These are phyloP conservation scores for Pyrocoelia pectoralis DNA, from an alignment of 2,888 invertebrate genomes.

Conservation along the genomic window DNA sequence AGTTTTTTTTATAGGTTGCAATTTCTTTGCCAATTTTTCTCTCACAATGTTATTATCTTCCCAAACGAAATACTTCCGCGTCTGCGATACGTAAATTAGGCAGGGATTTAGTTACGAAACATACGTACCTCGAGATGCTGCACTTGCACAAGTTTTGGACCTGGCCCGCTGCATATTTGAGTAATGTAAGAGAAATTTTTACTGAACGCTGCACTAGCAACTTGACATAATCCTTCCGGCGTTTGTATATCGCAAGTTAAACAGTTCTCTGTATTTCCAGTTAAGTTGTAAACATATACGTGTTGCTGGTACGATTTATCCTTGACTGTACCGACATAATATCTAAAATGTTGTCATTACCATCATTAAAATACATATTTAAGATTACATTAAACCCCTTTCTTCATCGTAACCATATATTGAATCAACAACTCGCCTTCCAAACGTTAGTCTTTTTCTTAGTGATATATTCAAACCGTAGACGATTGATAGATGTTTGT, in stretches of 20 bases:
- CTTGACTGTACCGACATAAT: slow-evolving; percentile 72
- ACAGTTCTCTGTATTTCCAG: slow-evolving; percentile 61
- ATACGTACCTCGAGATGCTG: slow-evolving; percentile 52
- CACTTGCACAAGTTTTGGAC: slow-evolving; percentile 67
- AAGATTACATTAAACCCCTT: slow-evolving; percentile 63
- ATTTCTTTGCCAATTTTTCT: slow-evolving; percentile 61
- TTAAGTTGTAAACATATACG: slow-evolving; percentile 61
- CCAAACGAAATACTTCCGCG: slow-evolving; percentile 55
- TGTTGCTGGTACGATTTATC: slow-evolving; percentile 75
- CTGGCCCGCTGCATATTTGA: slow-evolving; percentile 73
- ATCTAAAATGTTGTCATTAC: slow-evolving; percentile 69
- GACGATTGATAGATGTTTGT: slow-evolving; percentile 50
- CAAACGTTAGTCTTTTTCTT: slow-evolving; percentile 63
- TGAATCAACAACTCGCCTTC: slow-evolving; percentile 67
- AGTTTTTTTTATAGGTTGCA: slow-evolving; percentile 64
- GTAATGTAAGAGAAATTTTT: slow-evolving; percentile 70
- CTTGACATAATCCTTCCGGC: slow-evolving; percentile 67
- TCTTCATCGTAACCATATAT: slow-evolving; percentile 70
- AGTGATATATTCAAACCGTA: slow-evolving; percentile 40
- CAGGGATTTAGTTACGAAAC: background rate
- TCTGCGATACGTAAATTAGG: slow-evolving; percentile 2
- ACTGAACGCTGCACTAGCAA: slow-evolving; percentile 68
- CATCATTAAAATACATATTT: too few relatives aligned
- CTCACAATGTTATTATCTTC: slow-evolving; percentile 66
- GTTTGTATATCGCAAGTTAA: slow-evolving; percentile 72